These are phyloP conservation scores for Caenorhabditis sp. DNA, from an alignment of 2,888 invertebrate genomes.

Conservation along the genomic window DNA sequence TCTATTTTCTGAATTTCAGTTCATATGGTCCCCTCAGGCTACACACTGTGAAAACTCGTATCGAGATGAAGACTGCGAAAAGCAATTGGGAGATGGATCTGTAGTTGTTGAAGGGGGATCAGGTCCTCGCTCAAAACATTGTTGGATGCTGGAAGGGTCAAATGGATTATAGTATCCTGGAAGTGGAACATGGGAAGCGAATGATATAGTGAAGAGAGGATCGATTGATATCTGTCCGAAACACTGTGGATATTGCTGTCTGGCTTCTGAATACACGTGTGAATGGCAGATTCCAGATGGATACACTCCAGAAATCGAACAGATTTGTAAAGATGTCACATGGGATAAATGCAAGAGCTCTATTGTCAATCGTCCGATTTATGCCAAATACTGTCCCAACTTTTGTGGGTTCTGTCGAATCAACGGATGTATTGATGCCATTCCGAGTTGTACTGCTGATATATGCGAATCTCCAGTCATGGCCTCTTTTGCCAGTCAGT, in stretches of 20 bases:
- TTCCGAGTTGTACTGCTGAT: background rate
- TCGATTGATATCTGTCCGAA: background rate
- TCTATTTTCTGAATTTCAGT: background rate
- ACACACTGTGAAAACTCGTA: background rate
- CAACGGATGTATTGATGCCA: conserved; percentile 1
- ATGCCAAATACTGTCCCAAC: conserved; percentile 9
- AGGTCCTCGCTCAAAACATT: background rate
- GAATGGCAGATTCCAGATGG: background rate
- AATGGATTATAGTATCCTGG: background rate
- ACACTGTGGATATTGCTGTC: background rate
- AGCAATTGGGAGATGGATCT: background rate
- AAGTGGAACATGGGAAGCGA: background rate
- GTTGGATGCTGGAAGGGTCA: background rate
- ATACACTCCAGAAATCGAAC: background rate
- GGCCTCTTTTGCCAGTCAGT: background rate
- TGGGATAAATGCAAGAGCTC: background rate
- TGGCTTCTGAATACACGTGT: background rate
- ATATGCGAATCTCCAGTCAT: background rate
- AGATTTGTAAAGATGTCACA: conserved; percentile 2
- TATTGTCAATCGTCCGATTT: background rate
- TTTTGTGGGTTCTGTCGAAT: background rate
- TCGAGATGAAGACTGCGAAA: background rate
- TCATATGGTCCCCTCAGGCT: background rate
- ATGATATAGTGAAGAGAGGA: background rate
- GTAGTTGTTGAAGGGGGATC: background rate